Percentiles rank a stretch among this genome's conserved stretches.
These are phyloP conservation scores for Erynnis tages DNA, from an alignment of 2,888 invertebrate genomes.

Conservation along the genomic window DNA sequence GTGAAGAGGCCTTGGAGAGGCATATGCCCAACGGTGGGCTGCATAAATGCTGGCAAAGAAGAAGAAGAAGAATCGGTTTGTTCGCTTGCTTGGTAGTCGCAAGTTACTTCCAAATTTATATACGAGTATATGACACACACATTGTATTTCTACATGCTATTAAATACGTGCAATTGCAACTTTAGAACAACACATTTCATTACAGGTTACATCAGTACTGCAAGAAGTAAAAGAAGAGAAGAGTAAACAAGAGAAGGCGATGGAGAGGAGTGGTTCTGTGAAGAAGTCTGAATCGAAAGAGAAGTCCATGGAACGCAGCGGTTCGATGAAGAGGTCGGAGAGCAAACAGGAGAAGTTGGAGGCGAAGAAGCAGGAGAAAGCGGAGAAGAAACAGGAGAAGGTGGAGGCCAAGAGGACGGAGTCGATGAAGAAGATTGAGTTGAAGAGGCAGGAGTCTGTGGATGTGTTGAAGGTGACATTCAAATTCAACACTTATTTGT, in stretches of 20 bases:
- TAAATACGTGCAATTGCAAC: too few relatives aligned
- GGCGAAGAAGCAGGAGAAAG: slow-evolving; percentile 43
- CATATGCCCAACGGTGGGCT: too few relatives aligned
- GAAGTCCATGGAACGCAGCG: slow-evolving; percentile 51
- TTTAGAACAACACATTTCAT: too few relatives aligned
- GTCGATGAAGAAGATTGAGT: slow-evolving; percentile 59
- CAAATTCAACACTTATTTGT: too few relatives aligned
- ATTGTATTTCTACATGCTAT: too few relatives aligned
- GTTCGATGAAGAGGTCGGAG: slow-evolving; percentile 58
- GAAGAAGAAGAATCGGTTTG: too few relatives aligned
- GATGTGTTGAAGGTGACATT: slow-evolving; percentile 67
- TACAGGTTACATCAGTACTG: too few relatives aligned
- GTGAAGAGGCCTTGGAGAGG: too few relatives aligned
- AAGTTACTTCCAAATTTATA: too few relatives aligned
- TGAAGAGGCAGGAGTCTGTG: slow-evolving; percentile 68
- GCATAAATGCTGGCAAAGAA: too few relatives aligned
- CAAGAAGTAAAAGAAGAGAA: slow-evolving; percentile 35
- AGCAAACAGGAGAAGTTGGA: slow-evolving; percentile 59
- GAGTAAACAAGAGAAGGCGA: slow-evolving; percentile 41
- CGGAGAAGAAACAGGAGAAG: slow-evolving; percentile 41
- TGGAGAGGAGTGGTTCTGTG: slow-evolving; percentile 58
- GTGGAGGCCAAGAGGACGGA: slow-evolving; percentile 60
- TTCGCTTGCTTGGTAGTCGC: too few relatives aligned
- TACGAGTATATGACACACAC: too few relatives aligned
- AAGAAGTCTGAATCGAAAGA: slow-evolving; percentile 38